Evolutionary conservation across 2,797 vertebrate species (phyloP).

Genomic region (Spinus pinus): DNA sequence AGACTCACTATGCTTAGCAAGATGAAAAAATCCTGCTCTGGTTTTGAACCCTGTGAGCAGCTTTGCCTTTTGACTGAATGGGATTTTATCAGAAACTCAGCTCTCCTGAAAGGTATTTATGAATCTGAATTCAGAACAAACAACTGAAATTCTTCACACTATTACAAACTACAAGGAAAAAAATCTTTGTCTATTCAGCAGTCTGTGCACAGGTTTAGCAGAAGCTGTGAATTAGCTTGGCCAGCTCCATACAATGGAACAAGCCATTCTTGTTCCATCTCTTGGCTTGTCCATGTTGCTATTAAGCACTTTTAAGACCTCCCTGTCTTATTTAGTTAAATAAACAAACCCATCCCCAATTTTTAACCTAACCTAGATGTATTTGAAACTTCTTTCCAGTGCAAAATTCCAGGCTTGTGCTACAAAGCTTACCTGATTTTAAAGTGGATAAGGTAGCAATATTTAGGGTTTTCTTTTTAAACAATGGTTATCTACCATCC

Average conservation of each 20-base stretch:
- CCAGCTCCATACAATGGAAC: not conserved
- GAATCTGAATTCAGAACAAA: not conserved
- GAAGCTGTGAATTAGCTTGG: not conserved
- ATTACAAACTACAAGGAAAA: not conserved
- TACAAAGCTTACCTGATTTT: not conserved
- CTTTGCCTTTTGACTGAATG: not conserved
- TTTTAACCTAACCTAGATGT: not conserved
- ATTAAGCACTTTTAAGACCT: not conserved
- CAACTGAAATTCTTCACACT: not conserved
- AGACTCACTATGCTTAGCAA: not conserved
- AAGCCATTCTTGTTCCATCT: not conserved
- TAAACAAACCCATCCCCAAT: not conserved
- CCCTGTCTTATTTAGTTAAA: not conserved
- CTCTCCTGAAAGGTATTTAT: not conserved
- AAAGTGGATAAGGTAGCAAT: conserved; percentile 30
- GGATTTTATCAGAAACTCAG: not conserved
- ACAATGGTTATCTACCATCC: conserved; percentile 51
- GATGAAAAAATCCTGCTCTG: not conserved
- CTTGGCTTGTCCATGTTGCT: not conserved
- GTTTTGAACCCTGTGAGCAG: not conserved
- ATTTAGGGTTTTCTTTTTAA: conserved; percentile 65
- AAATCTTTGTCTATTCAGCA: not conserved
- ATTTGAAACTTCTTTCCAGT: not conserved
- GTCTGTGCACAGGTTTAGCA: not conserved
- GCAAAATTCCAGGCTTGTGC: not conserved